Percentiles rank a stretch among this genome's conserved stretches.
Conservation (phyloP, 2,113 vertebrate species). For the Pampusana beccarii region DNA sequence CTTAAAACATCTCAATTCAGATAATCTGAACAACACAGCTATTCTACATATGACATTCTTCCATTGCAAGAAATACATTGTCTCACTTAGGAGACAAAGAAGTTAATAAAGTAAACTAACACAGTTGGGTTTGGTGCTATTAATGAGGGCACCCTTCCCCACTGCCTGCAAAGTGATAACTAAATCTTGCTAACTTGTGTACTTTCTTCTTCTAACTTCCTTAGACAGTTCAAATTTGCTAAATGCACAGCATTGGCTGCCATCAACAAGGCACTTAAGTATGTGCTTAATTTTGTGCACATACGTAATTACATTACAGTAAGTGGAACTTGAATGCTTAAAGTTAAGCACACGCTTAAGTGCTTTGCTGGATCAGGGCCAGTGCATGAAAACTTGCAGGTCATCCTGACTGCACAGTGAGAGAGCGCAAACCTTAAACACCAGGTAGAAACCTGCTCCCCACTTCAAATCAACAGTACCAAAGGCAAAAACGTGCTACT, state of each 20-base stretch:
- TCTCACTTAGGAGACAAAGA: not conserved
- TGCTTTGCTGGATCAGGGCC: conserved; percentile 53
- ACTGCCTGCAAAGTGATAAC: not conserved
- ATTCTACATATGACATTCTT: not conserved
- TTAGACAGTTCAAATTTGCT: conserved; percentile 10
- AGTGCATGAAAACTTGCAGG: not conserved
- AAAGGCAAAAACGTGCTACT: not conserved
- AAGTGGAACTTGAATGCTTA: conserved; percentile 8
- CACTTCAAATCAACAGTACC: not conserved
- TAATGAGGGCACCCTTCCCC: not conserved
- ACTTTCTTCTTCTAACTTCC: conserved; percentile 1
- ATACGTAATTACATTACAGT: conserved; percentile 26
- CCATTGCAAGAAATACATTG: not conserved
- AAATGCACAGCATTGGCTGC: not conserved
- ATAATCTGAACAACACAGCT: not conserved
- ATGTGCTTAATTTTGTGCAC: conserved; percentile 51
- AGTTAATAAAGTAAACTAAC: not conserved
- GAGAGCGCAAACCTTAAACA: conserved; percentile 2
- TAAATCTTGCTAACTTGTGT: conserved; percentile 15
- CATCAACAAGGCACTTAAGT: conserved; percentile 51
- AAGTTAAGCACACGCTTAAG: conserved; percentile 61
- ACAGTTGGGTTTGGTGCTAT: not conserved
- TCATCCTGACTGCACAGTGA: not conserved
- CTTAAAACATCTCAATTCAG: not conserved
- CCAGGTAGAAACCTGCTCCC: not conserved